Base-by-base conservation (phyloP, 2,888 invertebrate species). In the Chaetogeoica ovagalla region DNA sequence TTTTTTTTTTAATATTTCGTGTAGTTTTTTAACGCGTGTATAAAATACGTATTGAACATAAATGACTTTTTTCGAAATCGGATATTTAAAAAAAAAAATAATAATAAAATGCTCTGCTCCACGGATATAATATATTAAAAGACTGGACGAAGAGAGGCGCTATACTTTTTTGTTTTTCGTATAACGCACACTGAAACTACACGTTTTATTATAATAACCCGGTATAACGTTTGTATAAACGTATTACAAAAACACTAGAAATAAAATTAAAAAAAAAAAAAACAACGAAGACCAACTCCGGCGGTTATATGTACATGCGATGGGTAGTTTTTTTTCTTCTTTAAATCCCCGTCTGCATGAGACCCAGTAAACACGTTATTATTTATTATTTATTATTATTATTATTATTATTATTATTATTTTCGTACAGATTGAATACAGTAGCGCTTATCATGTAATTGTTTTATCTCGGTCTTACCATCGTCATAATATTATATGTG, bases 361-460 rank as follows among this genome's bases (percentile, higher is more conserved):
- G 55, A 70, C 19, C 77, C 21, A 77, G 39, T 70, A 69, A 70
- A 77, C 69, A 62, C 62, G 55, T 68, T 68, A 76, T 66, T 77
- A 39, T 7, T 39, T 6, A 39, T 39, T 6, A n/a, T n/a, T 39
- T 39, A 39, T 39, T 39, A 39, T 39, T 39, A 39, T 39, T 39
- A 39, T 39, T 43, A 43, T 43, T 43, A 43, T 43, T 43, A 43
- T 43, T 43, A 43, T 43, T 43, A 43, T 43, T 9, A 77, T 70
- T 62, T 77, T 39, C 4, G 43, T 70, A 77, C 52, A 9, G 39
- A 62, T 62, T n/a, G 52, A 77, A 77, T 70, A 77, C 77, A 21
- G 77, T 77, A 77, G 77, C 77, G 77, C 77, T 69, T 70, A 77
- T 77, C 52, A 62, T 70, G 37, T 77, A 74, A 77, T 70, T 62